Conservation (phyloP, 64 coral and sea anemone genomes). For the Acropora yongei region DNA sequence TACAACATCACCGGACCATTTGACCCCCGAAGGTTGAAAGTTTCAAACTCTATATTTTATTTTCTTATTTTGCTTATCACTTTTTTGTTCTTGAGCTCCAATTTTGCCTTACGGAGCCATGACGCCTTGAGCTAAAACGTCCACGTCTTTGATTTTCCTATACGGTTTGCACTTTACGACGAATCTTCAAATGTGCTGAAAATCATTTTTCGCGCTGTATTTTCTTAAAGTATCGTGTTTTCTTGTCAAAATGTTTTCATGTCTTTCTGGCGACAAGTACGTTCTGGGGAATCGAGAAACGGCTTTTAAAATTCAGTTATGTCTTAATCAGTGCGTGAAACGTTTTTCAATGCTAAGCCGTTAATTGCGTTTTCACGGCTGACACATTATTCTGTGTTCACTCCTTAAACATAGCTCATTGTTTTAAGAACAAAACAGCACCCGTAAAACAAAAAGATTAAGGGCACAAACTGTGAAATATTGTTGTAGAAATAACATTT, state of each 20-base stretch:
- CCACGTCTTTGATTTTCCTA: background rate
- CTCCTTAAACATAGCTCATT: background rate
- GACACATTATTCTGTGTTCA: background rate
- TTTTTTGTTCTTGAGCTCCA: no score
- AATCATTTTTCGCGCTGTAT: background rate
- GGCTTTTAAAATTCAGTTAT: background rate
- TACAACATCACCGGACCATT: no score
- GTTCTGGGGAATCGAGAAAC: background rate
- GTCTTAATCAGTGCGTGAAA: constrained; percentile 6
- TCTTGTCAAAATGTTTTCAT: constrained; percentile 33
- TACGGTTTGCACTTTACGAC: background rate
- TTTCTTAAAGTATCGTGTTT: background rate
- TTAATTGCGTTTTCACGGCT: background rate
- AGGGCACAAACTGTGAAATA: no score
- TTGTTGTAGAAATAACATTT: background rate
- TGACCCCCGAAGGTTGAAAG: background rate
- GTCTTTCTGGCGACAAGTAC: background rate
- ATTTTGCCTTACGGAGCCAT: background rate
- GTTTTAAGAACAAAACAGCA: background rate
- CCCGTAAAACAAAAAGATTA: background rate
- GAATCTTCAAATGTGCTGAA: background rate
- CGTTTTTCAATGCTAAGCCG: background rate
- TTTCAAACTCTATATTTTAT: no score
- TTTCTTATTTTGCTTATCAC: background rate
- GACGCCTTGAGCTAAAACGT: background rate